Evolutionary conservation across 2,888 invertebrate species (phyloP), one percentile per base, ranked within the genome.

Genomic region (Macropis europaea): DNA sequence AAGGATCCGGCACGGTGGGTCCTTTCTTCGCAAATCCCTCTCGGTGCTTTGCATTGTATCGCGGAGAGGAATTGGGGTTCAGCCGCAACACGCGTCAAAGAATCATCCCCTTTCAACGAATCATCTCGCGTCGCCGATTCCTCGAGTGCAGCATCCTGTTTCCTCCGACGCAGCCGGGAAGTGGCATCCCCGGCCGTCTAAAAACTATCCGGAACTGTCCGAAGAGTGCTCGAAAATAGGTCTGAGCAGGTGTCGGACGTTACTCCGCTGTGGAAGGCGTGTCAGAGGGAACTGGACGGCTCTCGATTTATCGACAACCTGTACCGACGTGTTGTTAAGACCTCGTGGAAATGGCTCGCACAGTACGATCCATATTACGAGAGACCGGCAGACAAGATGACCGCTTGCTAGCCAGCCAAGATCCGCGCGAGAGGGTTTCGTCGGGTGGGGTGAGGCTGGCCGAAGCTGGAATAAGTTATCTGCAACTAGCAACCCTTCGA

Each of bases 291-390:
- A 77, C 86, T 76, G 85, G 79, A 82, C 83, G 82, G 81, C 59
- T 79, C 82, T 85, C 83, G 87, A 87, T 88, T 89, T 89, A 89
- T 89, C 88, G 89, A 89, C 89, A 89, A 88, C 87, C 86, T 88
- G 88, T 87, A 82, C 82, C 78, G 70, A 76, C 73, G 79, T 74
- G 83, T 81, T 82, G 82, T 81, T 83, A 81, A 81, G 82, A 81
- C 79, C 80, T 77, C 72, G 77, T 79, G 81, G 79, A 77, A 80
- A 81, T 78, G 77, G 81, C 78, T 79, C 72, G 79, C 79, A 60
- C 73, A 57, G 81, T 73, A 71, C 81, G 81, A 85, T 85, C 85
- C 82, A 85, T 85, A 85, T 84, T 85, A 79, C 81, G 75, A 66
- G 73, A 73, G 75, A 72, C 75, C 72, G 79, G 73, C 73, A 81